A percentile compares a stretch with the other conserved stretches of the same genome.
phyloP scores from a whole-genome alignment of 1,140 invertebrate genomes.

The Dinoponera quadriceps region DNA sequence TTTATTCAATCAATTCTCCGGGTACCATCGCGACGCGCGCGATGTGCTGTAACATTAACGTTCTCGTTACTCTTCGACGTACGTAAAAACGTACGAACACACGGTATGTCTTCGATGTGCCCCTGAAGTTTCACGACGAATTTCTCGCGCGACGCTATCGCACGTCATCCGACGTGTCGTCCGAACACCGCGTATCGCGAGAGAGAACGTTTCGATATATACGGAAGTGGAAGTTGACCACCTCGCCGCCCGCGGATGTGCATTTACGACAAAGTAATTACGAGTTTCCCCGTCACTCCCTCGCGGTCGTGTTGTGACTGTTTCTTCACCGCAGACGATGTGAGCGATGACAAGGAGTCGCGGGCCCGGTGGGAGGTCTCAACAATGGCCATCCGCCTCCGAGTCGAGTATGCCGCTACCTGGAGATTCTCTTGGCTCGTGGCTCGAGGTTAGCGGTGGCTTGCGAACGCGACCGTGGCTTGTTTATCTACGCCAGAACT shows the following conservation, averaged over 20 bases:
- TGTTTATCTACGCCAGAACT: conserved; percentile 2
- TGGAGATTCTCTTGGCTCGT: conserved; percentile 73
- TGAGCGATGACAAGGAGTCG: conserved; percentile 80
- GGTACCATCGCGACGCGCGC: not conserved
- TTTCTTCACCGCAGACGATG: conserved; percentile 74
- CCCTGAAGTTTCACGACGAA: too few species aligned
- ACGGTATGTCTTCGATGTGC: too few species aligned
- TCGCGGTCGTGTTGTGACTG: conserved; percentile 74
- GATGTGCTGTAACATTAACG: conserved; percentile 1
- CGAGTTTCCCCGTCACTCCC: conserved; percentile 74
- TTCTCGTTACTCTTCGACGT: not conserved
- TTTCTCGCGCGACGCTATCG: not conserved
- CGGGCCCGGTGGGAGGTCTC: conserved; percentile 78
- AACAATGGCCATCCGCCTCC: conserved; percentile 79
- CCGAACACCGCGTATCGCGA: not conserved
- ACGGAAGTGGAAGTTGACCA: not conserved
- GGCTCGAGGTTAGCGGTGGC: conserved; percentile 59
- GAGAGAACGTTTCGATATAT: not conserved
- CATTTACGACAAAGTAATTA: conserved; percentile 76
- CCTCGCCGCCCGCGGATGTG: conserved; percentile 37
- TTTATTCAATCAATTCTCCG: conserved; percentile 46
- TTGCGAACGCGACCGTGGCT: conserved; percentile 55
- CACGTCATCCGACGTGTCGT: not conserved
- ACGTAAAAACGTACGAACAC: not conserved
- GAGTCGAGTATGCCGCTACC: conserved; percentile 72